phyloP scores from a whole-genome alignment of 2,888 invertebrate species.

The Hypomecis atomaria region DNA sequence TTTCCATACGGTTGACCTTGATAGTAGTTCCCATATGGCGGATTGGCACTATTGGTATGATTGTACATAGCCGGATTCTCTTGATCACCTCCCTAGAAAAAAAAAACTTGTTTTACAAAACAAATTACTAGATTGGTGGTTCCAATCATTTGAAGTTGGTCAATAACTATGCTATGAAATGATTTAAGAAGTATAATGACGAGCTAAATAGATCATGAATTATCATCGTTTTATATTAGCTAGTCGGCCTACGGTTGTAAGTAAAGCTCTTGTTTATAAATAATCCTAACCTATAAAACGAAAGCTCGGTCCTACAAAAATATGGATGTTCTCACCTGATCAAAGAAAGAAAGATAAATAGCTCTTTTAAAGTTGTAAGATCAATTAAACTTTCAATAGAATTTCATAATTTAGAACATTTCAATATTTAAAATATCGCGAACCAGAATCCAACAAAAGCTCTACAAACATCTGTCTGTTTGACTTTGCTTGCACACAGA shows the following conservation, averaged over 20 bases:
- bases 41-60: constrained; percentile 72
- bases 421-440: constrained; percentile 5
- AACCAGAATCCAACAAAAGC: constrained; percentile 13
- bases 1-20: constrained; percentile 79
- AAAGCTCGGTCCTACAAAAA: constrained; percentile 34
- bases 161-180: background rate
- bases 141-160: background rate
- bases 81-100: constrained; percentile 79
- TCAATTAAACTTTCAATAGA: background rate
- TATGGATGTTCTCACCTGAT: background rate
- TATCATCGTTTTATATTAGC: no score
- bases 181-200: no score
- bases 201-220: no score
- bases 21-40: constrained; percentile 76
- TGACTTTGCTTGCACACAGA: no score
- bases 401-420: background rate
- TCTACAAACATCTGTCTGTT: background rate
- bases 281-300: constrained; percentile 41
- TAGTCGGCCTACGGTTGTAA: background rate
- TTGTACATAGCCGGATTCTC: constrained; percentile 78
- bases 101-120: constrained; percentile 26
- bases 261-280: constrained; percentile 30
- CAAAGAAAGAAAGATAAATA: background rate
- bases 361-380: background rate
- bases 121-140: background rate